Base-by-base conservation (phyloP, 2,797 vertebrate genomes). In the Setipinna tenuifilis region DNA sequence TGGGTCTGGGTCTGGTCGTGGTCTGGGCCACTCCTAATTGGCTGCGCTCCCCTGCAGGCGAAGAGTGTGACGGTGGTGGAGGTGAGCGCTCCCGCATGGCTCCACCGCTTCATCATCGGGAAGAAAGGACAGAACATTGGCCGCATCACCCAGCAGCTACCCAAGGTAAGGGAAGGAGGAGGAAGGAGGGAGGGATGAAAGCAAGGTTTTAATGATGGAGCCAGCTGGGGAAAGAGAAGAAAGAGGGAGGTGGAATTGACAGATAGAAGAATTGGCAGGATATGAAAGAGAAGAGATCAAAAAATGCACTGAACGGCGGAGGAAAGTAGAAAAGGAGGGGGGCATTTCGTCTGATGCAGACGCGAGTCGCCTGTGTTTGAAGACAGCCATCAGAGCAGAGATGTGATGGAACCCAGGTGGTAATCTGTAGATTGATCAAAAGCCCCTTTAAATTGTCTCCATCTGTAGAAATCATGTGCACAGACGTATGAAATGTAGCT, bases 91-190 rank as follows among this genome's bases (percentile, higher is more conserved):
- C 96, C 96, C 0, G 95, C 96, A 41, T 97, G 96, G 96, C 92
- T 97, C 25, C 96, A 97, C 89, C 96, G 94, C 88, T 96, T 96
- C 93, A 96, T 97, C 90, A 96, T 97, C 19, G 95, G 95, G 84
- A 96, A 96, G 88, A 97, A 96, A 91, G 95, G 95, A 84, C 95
- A 96, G 89, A 96, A 96, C 92, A 96, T 97, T 54, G 92, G 95
- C 12, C 93, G 95, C 62, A 97, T 97, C 89, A 96, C 94, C 23
- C 94, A 97, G 89, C 95, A 95, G 88, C 93, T 96, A 1, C 96
- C 96, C 6, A 95, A 94, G 89, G 96, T 96, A 85, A 92, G 54
- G 17, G 82, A 12, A 6, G 3, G 31, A n/a, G 57, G 21, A 54
- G 23, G 71, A 44, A 4, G 28, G 19, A 71, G 65, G 21, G 23